A percentile compares a stretch with the other conserved stretches of the same genome.
Evolutionary conservation across 2,113 vertebrate genomes (phyloP).

Genomic region (Shinisaurus crocodilurus): DNA sequence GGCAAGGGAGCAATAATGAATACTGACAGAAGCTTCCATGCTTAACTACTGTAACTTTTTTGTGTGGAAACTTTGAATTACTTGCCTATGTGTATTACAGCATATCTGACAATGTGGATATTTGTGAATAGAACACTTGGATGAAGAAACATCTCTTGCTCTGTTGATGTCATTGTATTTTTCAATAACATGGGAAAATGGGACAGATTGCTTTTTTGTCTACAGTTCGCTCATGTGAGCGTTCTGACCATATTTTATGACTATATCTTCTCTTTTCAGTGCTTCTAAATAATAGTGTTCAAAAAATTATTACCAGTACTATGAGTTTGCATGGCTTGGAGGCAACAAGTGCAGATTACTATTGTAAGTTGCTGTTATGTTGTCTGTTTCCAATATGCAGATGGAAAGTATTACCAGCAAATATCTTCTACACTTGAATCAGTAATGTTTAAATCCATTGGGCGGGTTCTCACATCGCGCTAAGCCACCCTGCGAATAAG

Average conservation of each 20-base stretch:
- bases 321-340: constrained; percentile 11
- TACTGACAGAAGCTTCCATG: constrained; percentile 58
- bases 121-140: constrained; percentile 12
- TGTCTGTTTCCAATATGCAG: background rate
- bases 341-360: background rate
- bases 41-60: constrained; percentile 42
- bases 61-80: constrained; percentile 29
- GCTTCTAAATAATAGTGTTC: background rate
- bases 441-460: background rate
- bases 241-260: constrained; percentile 5
- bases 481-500: too few species aligned
- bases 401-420: background rate
- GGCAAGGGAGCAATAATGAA: constrained; percentile 69
- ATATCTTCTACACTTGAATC: background rate
- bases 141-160: constrained; percentile 15
- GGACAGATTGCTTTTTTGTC: background rate
- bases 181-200: constrained; percentile 17
- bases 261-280: background rate
- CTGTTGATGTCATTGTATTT: constrained; percentile 6
- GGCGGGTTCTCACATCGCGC: too few species aligned
- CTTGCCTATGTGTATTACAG: fast-evolving
- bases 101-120: constrained; percentile 39
- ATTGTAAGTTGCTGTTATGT: background rate
- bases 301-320: background rate
- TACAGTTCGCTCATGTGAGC: background rate